Evolutionary conservation across 2,888 invertebrate species (phyloP), one percentile per base, ranked within the genome.

Genomic region (Pediacus dermestoides): DNA sequence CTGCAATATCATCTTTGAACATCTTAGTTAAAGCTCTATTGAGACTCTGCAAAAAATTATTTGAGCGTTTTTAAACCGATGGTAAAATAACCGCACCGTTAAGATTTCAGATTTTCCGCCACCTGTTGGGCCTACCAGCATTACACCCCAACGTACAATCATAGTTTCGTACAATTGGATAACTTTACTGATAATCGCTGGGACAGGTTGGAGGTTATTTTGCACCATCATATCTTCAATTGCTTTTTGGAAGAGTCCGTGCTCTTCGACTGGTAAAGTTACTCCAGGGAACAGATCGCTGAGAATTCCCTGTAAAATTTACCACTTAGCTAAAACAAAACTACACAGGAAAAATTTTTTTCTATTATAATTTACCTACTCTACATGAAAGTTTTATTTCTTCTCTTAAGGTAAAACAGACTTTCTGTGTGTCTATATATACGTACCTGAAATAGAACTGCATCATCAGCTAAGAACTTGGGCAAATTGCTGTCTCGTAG

Each of bases 201-300:
- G 50, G 49, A 84, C 81, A 0, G 83, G 70, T 63, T 91, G 88
- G 2, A 85, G 67, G 45, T 78, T 81, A 11, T 72, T 71, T 2
- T 77, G 74, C 26, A 74, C 58, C 44, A 82, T 70, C 44, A 82
- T 70, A 47, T 61, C 52, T 35, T 57, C 72, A 28, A 83, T 81
- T 8, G 83, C 80, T 8, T 78, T 75, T 58, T 85, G 79, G 61
- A 93, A 77, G 2, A 77, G 57, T 0, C 85, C 88, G 60, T 92
- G 90, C 61, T 90, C 87, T 28, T 86, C 80, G 27, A 79, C 77
- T 0, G 90, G 89, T 27, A 91, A 71, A 4, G 75, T 77, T 0
- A 88, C 80, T 0, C 87, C 89, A 0, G 93, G 92, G 63, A 93
- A 93, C 43, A 93, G 71, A 72, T 93, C 92, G n/a, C 85, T 82